These are phyloP conservation scores for Laupala kohalensis DNA, from an alignment of 1,140 invertebrate species.

Conservation along the genomic window DNA sequence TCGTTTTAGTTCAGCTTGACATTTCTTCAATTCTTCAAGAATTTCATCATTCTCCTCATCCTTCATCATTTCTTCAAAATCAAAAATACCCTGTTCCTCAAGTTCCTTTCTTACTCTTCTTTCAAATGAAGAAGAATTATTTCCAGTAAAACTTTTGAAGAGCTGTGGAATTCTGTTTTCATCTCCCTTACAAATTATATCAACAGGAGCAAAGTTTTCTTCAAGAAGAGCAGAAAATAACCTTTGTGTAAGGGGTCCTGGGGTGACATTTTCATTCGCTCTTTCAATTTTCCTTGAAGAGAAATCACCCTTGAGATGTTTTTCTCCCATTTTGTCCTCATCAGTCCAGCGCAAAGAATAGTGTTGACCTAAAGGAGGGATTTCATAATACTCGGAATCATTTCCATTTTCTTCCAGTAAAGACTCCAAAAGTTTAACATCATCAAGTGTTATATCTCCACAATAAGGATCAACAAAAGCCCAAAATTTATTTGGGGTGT, in stretches of 20 bases:
- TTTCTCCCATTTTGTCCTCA: slow-evolving; percentile 63
- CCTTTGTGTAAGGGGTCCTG: slow-evolving; percentile 77
- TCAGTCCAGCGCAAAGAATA: slow-evolving; percentile 80
- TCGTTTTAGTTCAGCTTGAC: slow-evolving; percentile 61
- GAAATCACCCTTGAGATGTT: slow-evolving; percentile 48
- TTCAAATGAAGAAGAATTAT: slow-evolving; percentile 34
- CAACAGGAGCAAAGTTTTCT: slow-evolving; percentile 53
- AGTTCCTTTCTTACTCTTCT: slow-evolving; percentile 71
- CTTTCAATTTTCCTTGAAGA: slow-evolving; percentile 3
- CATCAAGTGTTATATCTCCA: slow-evolving; percentile 72
- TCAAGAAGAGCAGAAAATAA: slow-evolving; percentile 80
- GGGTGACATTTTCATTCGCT: slow-evolving; percentile 22
- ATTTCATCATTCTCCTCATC: slow-evolving; percentile 67
- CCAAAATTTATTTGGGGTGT: slow-evolving; percentile 92
- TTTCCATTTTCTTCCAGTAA: slow-evolving; percentile 29
- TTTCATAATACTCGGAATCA: slow-evolving; percentile 44
- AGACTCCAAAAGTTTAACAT: slow-evolving; percentile 46
- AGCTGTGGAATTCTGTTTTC: background rate
- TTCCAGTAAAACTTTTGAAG: background rate
- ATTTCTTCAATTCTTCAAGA: slow-evolving; percentile 66
- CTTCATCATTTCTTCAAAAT: slow-evolving; percentile 48
- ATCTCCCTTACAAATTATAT: background rate
- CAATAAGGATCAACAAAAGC: slow-evolving; percentile 86
- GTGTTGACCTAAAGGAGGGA: slow-evolving; percentile 77
- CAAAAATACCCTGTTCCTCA: slow-evolving; percentile 72